A percentile compares a stretch with the other conserved stretches of the same genome.
Conservation (phyloP, 2,113 vertebrate species). For the Chloroceryle aenea region DNA sequence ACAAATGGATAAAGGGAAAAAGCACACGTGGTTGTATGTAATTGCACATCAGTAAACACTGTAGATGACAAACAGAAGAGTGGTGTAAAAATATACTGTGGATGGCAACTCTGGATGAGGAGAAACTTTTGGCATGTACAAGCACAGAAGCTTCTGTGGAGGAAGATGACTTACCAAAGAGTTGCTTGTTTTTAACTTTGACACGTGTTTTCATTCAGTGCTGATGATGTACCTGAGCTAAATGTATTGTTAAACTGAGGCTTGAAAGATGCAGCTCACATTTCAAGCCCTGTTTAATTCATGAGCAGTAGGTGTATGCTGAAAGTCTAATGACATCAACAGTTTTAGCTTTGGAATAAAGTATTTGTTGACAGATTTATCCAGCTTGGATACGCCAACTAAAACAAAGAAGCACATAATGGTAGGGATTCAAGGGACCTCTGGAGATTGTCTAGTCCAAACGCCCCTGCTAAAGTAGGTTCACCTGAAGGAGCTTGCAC, state of each 20-base stretch:
- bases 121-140: neutral
- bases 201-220: neutral
- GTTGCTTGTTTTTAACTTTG: constrained; percentile 19
- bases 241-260: neutral
- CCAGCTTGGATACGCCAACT: neutral
- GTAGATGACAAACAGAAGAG: constrained; percentile 21
- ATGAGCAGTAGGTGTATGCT: neutral
- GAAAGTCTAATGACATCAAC: neutral
- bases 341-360: neutral
- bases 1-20: neutral
- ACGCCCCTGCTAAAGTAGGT: neutral
- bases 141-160: neutral
- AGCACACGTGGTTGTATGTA: neutral
- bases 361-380: neutral
- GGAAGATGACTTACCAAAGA: constrained; percentile 25
- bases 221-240: neutral
- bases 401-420: neutral
- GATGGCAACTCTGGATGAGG: constrained; percentile 32
- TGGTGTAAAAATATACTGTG: constrained; percentile 12
- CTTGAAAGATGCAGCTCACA: neutral
- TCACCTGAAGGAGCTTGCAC: neutral
- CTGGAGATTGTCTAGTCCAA: neutral
- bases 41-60: neutral
- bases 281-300: neutral
- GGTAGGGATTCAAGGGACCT: neutral